A percentile compares a stretch with the other conserved stretches of the same genome.
Evolutionary conservation across 2,888 invertebrate species (phyloP).

Genomic region (Leptopterna dolabrata): DNA sequence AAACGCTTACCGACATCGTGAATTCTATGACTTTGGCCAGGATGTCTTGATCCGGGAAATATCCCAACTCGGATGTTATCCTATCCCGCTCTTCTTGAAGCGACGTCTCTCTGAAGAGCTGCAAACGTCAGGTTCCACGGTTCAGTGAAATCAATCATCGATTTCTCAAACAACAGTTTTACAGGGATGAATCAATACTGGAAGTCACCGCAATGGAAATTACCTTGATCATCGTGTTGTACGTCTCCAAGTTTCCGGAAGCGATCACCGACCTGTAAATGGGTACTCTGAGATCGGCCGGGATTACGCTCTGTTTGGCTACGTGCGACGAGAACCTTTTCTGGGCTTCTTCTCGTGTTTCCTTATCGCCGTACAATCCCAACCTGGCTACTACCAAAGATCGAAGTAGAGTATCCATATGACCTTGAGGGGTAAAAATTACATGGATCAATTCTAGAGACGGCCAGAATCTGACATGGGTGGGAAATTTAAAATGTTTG

Average conservation of each 20-base stretch:
- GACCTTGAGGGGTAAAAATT: constrained; percentile 68
- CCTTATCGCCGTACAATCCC: constrained; percentile 83
- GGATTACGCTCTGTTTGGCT: constrained; percentile 72
- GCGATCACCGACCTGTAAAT: constrained; percentile 88
- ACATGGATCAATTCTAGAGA: not conserved
- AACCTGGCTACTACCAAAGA: constrained; percentile 85
- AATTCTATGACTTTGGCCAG: constrained; percentile 82
- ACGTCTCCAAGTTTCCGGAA: constrained; percentile 77
- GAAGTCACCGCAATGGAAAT: not conserved
- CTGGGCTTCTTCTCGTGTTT: constrained; percentile 81
- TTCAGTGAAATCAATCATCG: not conserved
- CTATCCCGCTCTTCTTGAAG: constrained; percentile 94
- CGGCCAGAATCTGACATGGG: no score
- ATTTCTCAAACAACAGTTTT: no score
- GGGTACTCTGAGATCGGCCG: constrained; percentile 86
- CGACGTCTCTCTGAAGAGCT: constrained; percentile 84
- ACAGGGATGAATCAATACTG: no score
- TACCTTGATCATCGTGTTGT: constrained; percentile 79
- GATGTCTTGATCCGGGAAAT: constrained; percentile 77
- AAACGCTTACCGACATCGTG: constrained; percentile 78
- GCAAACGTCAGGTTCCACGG: constrained; percentile 53
- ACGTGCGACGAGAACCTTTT: constrained; percentile 75
- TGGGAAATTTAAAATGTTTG: no score
- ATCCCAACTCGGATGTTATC: constrained; percentile 85
- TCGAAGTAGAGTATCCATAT: constrained; percentile 85